Base-by-base conservation (phyloP, 2,797 vertebrate species). In the Microctenopoma steveboyesi region DNA sequence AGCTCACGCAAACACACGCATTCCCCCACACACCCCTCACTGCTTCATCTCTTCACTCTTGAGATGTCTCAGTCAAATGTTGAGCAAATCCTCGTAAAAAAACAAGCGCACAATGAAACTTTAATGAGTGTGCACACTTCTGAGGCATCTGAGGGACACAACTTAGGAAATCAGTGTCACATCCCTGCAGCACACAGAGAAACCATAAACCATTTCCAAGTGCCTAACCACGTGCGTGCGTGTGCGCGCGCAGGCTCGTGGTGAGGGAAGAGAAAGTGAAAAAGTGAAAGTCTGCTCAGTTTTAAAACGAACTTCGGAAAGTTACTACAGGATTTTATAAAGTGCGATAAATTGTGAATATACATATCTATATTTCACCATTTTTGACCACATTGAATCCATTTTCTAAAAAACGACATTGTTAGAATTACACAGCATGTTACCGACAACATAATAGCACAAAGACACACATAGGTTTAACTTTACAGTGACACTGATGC, bases 41-140 rank as follows among this genome's bases (percentile, higher is more conserved):
- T 65, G 76, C 66, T 85, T 87, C 77, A 79, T 63, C 81, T 85
- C 71, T 72, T 87, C 86, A 89, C 89, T 92, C 89, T 88, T 18
- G 91, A 91, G 90, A 92, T 83, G 85, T 86, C 86, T 92, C 77
- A 86, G 89, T 91, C 87, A 89, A 88, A 91, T 74, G 81, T 86
- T 85, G 76, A 85, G 84, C 82, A 91, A 90, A 86, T 82, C 68
- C 76, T 72, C 65, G 56, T 81, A 84, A 88, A 63, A 22, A 92
- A 87, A 86, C 82, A 86, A 89, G 86, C 57, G 69, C 69, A 81
- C 74, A 85, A 88, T 92, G 81, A 92, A 92, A 92, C 78, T 92
- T 93, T 92, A 91, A 93, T 91, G 89, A 92, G 84, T 54, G 63
- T 9, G 56, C 75, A 73, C 73, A 77, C 80, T 78, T 85, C 84